A percentile compares a stretch with the other conserved stretches of the same genome.
phyloP scores from a whole-genome alignment of 1,140 invertebrate species.

The Tetranychus urticae region DNA sequence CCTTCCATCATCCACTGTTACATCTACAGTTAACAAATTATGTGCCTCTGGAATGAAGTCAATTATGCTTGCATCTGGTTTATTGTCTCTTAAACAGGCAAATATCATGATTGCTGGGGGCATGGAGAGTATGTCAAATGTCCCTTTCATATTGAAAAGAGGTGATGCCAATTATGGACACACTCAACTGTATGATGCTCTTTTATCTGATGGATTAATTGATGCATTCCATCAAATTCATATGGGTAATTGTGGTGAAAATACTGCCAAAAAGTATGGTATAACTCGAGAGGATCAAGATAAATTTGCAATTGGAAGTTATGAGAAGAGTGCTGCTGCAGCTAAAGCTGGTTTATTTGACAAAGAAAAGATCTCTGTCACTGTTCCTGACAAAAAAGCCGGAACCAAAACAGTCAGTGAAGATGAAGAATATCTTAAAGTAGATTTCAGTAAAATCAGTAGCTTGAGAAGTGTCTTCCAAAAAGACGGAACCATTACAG shows the following conservation, averaged over 20 bases:
- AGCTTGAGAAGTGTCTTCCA: slow-evolving; percentile 68
- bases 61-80: slow-evolving; percentile 30
- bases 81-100: slow-evolving; percentile 24
- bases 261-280: not conserved
- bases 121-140: slow-evolving; percentile 17
- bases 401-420: slow-evolving; percentile 19
- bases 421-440: slow-evolving; percentile 88
- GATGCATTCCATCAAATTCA: slow-evolving; percentile 96
- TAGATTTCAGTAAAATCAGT: slow-evolving; percentile 81
- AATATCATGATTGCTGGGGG: slow-evolving; percentile 16
- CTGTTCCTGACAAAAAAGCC: slow-evolving; percentile 40
- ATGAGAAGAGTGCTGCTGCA: slow-evolving; percentile 50
- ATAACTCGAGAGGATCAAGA: not conserved
- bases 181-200: slow-evolving; percentile 63
- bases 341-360: slow-evolving; percentile 34
- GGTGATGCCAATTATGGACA: slow-evolving; percentile 79
- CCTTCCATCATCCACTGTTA: slow-evolving; percentile 23
- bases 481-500: slow-evolving; percentile 64
- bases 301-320: slow-evolving; percentile 63
- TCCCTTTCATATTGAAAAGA: slow-evolving; percentile 54
- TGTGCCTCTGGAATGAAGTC: slow-evolving; percentile 35
- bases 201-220: slow-evolving; percentile 80
- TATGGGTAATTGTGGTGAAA: slow-evolving; percentile 41
- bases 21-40: slow-evolving; percentile 32
- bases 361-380: slow-evolving; percentile 63